Percentiles rank a stretch among this genome's conserved stretches.
phyloP scores from a whole-genome alignment of 2,888 invertebrate genomes.

The Phortica magna region DNA sequence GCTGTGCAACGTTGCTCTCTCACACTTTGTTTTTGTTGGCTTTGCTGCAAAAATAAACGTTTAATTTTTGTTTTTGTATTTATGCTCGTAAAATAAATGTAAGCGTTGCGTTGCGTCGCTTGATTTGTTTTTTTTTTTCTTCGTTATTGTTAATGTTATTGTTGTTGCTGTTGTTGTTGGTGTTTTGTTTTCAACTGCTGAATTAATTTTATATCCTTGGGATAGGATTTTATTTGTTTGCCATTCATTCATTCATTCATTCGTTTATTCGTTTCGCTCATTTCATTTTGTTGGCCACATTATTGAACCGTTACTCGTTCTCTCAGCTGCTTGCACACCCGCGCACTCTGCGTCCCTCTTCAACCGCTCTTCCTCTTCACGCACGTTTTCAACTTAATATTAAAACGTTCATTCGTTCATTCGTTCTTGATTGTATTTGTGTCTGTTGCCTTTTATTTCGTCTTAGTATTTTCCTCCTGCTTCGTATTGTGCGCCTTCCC shows the following conservation, averaged over 20 bases:
- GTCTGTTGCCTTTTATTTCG: neutral
- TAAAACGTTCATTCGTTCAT: no score
- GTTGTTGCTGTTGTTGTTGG: conserved; percentile 15
- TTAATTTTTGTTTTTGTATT: neutral
- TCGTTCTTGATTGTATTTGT: neutral
- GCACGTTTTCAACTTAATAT: no score
- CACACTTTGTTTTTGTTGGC: neutral
- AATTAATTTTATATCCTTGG: conserved; percentile 47
- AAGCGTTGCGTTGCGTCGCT: neutral
- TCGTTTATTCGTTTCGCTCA: conserved; percentile 11
- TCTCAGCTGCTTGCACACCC: no score
- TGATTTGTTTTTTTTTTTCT: neutral
- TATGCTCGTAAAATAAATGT: conserved; percentile 5
- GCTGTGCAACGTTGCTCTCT: no score
- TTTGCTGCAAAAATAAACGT: neutral
- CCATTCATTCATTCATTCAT: conserved; percentile 33
- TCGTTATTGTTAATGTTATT: neutral
- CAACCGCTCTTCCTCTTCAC: neutral
- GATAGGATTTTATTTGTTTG: conserved; percentile 46
- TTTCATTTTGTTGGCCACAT: neutral
- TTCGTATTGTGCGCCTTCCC: no score
- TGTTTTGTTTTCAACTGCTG: conserved; percentile 43
- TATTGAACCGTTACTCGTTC: conserved; percentile 26
- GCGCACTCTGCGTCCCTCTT: no score
- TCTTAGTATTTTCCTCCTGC: no score